Percentiles rank a stretch among this genome's conserved stretches.
Conservation (phyloP, 2,888 invertebrate species). For the Drosophila neonasuta region DNA sequence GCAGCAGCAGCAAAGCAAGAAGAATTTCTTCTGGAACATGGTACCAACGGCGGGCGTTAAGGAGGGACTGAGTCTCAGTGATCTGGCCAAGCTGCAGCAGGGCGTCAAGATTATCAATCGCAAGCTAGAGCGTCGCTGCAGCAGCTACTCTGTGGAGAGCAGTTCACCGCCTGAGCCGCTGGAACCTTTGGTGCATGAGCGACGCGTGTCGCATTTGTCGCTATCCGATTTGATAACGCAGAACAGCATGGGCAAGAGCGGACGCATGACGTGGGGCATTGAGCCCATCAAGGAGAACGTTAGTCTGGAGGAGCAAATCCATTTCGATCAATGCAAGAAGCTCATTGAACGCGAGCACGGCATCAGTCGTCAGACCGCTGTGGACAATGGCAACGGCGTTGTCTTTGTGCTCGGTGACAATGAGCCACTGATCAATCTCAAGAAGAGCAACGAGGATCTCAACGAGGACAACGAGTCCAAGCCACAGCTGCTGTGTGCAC, state of each 20-base stretch:
- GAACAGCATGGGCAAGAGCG: conserved; percentile 81
- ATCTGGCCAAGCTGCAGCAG: conserved; percentile 72
- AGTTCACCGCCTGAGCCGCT: conserved; percentile 11
- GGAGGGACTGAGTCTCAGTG: conserved; percentile 79
- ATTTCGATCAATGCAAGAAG: conserved; percentile 77
- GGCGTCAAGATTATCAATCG: conserved; percentile 67
- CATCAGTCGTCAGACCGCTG: conserved; percentile 54
- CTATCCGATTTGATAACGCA: conserved; percentile 81
- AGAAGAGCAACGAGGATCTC: conserved; percentile 82
- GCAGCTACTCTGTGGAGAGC: conserved; percentile 67
- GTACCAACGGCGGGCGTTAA: conserved; percentile 72
- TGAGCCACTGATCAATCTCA: conserved; percentile 86
- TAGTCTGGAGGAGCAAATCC: conserved; percentile 79
- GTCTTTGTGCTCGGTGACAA: conserved; percentile 89
- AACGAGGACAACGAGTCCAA: conserved; percentile 39
- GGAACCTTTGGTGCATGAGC: conserved; percentile 53
- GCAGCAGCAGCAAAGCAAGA: conserved; percentile 51
- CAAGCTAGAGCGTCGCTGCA: conserved; percentile 70
- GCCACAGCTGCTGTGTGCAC: conserved; percentile 65
- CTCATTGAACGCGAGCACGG: conserved; percentile 74
- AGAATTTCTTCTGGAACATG: conserved; percentile 79
- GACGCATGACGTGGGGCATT: conserved; percentile 81
- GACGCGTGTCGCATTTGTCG: conserved; percentile 74
- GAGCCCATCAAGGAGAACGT: conserved; percentile 81
- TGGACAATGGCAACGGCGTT: conserved; percentile 82